phyloP scores from a whole-genome alignment of 2,113 vertebrate genomes.

The Rhizomys pruinosus region DNA sequence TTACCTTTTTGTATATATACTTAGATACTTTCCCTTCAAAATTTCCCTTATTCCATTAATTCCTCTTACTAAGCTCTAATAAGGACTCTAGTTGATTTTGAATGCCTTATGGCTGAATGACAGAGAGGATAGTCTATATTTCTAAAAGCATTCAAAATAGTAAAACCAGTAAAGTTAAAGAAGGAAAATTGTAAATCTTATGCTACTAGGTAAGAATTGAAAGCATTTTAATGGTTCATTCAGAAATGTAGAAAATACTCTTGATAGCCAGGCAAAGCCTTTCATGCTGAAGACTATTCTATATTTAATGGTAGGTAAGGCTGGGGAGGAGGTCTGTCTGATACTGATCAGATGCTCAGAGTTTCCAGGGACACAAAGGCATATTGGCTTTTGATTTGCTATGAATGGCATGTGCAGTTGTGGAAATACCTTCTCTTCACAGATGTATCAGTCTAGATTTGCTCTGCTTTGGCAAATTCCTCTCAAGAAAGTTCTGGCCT shows the following conservation, averaged over 20 bases:
- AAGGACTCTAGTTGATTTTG: conserved; percentile 29
- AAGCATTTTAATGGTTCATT: conserved; percentile 21
- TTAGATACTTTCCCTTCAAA: conserved; percentile 48
- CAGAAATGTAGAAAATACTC: conserved; percentile 16
- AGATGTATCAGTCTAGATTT: not conserved
- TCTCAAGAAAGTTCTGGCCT: conserved; percentile 4
- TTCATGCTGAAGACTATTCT: conserved; percentile 26
- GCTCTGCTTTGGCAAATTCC: not conserved
- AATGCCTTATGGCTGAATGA: conserved; percentile 43
- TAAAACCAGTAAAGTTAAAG: conserved; percentile 50
- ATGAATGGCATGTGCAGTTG: not conserved
- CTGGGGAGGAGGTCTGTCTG: not conserved
- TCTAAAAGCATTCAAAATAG: conserved; percentile 54
- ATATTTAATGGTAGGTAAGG: conserved; percentile 9
- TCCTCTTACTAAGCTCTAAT: conserved; percentile 49
- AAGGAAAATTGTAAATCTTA: conserved; percentile 34
- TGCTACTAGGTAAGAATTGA: conserved; percentile 30
- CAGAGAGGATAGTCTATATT: conserved; percentile 9
- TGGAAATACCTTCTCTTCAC: conserved; percentile 12
- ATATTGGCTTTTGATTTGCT: conserved; percentile 42
- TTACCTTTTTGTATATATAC: conserved; percentile 38
- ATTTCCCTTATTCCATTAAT: conserved; percentile 45
- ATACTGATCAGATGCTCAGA: conserved; percentile 23
- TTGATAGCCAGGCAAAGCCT: not conserved
- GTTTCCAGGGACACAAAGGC: not conserved